Conservation (phyloP, 1,140 invertebrate genomes). For the Drosophila kurseongensis region DNA sequence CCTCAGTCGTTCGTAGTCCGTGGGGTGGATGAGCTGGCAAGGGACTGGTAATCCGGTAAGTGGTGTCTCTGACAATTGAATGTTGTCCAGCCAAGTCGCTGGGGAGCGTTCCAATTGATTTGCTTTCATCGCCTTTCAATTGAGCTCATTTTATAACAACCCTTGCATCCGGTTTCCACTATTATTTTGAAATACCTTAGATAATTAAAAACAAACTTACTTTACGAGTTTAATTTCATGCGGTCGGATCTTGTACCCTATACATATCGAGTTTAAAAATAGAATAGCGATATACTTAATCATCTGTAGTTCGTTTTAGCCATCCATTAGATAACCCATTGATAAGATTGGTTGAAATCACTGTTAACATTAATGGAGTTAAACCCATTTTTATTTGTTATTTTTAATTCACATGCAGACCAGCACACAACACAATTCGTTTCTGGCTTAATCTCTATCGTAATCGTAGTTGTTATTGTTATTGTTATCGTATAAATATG, state of each 20-base stretch:
- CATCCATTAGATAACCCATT: neutral
- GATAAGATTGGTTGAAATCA: neutral
- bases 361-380: conserved; percentile 24
- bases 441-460: conserved; percentile 37
- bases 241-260: too few species aligned
- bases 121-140: conserved; percentile 48
- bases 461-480: conserved; percentile 27
- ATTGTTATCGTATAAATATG: conserved; percentile 57
- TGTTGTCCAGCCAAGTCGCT: conserved; percentile 3
- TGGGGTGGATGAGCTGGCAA: neutral
- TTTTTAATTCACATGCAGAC: conserved; percentile 16
- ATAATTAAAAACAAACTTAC: too few species aligned
- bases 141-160: conserved; percentile 16
- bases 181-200: too few species aligned
- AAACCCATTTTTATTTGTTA: conserved; percentile 16
- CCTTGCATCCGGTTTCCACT: conserved; percentile 29
- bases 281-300: too few species aligned
- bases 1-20: conserved; percentile 55
- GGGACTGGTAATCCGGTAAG: neutral
- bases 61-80: conserved; percentile 50
- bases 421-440: conserved; percentile 31
- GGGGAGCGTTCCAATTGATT: conserved; percentile 69
- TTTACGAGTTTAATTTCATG: too few species aligned
- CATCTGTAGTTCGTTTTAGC: too few species aligned
- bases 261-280: too few species aligned